These are phyloP conservation scores for Creontiades dilutus DNA, from an alignment of 2,888 invertebrate species.

Conservation along the genomic window DNA sequence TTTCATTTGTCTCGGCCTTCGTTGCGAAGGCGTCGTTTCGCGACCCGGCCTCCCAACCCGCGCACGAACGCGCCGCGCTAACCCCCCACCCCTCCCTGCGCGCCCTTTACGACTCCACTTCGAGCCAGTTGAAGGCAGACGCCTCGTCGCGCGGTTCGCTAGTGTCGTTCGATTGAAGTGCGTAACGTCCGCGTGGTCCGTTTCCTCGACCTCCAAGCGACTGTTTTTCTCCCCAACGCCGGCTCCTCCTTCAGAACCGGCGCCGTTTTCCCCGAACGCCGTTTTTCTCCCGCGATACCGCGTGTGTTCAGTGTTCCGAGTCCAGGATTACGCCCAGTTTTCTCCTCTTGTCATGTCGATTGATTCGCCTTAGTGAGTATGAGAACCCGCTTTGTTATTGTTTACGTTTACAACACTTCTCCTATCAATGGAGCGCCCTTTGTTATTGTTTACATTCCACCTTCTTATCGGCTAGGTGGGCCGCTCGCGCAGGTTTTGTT, in stretches of 20 bases:
- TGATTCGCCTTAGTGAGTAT: constrained; percentile 27
- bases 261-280: neutral
- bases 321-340: neutral
- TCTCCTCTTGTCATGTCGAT: constrained; percentile 19
- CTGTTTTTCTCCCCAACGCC: neutral
- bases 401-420: neutral
- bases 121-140: neutral
- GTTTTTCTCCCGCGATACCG: neutral
- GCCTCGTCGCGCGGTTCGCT: neutral
- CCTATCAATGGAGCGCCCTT: neutral
- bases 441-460: neutral
- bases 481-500: neutral
- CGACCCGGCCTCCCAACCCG: neutral
- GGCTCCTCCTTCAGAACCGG: neutral
- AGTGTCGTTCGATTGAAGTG: neutral
- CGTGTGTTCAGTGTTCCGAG: neutral
- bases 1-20: too few relatives aligned
- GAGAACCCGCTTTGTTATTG: neutral
- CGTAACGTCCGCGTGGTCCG: constrained; percentile 10
- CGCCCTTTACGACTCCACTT: neutral
- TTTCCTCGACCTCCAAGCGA: neutral
- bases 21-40: neutral
- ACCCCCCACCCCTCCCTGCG: neutral
- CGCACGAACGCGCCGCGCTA: constrained; percentile 8
- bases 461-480: neutral